These are phyloP conservation scores for Ennomos erosarius DNA, from an alignment of 2,888 invertebrate species.

Conservation along the genomic window DNA sequence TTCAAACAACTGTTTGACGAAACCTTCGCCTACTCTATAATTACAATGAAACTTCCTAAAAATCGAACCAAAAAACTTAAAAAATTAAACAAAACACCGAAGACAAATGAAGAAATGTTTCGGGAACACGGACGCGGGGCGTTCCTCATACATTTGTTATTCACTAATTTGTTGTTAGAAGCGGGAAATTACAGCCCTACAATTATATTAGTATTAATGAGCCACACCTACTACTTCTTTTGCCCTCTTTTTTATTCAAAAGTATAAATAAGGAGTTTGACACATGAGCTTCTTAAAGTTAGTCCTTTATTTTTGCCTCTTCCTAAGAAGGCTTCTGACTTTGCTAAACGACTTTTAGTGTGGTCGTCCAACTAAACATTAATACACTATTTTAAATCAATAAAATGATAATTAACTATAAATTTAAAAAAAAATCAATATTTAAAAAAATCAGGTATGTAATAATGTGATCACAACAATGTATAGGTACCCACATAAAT, in stretches of 20 bases:
- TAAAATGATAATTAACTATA: no score
- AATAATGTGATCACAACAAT: no score
- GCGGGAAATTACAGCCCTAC: slow-evolving; percentile 75
- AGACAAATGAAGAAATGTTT: slow-evolving; percentile 79
- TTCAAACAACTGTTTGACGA: slow-evolving; percentile 41
- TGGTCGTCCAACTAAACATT: no score
- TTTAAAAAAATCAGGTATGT: no score
- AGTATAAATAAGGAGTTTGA: slow-evolving; percentile 15
- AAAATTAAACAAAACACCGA: slow-evolving; percentile 58
- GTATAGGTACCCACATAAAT: no score
- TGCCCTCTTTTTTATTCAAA: slow-evolving; percentile 50
- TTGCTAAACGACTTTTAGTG: no score
- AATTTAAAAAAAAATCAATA: no score
- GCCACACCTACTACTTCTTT: slow-evolving; percentile 64
- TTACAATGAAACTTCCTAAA: slow-evolving; percentile 63
- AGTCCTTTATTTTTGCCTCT: no score
- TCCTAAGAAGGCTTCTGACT: no score
- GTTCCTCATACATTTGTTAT: slow-evolving; percentile 80
- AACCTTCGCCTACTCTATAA: slow-evolving; percentile 54
- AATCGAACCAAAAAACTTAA: slow-evolving; percentile 52
- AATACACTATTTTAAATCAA: no score
- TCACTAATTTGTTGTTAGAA: slow-evolving; percentile 82
- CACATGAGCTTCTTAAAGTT: background rate
- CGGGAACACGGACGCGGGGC: slow-evolving; percentile 69
- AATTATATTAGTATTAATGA: slow-evolving; percentile 83